Percentiles rank a stretch among this genome's conserved stretches.
These are phyloP conservation scores for Philonicus albiceps DNA, from an alignment of 2,888 invertebrate species.

Conservation along the genomic window DNA sequence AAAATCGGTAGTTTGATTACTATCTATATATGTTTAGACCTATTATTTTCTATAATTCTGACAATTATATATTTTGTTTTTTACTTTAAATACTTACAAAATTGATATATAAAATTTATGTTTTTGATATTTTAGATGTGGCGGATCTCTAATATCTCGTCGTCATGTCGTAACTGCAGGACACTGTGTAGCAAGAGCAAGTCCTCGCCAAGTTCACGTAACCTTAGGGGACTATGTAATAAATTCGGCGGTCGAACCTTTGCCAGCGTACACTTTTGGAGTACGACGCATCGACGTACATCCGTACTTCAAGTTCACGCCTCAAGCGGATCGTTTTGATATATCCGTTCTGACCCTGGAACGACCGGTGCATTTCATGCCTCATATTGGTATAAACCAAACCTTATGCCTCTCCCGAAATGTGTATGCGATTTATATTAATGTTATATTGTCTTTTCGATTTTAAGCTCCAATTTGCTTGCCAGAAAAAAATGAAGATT, in stretches of 20 bases:
- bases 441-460: background rate
- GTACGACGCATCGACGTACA: conserved; percentile 91
- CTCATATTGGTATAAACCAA: conserved; percentile 73
- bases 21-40: too few relatives aligned
- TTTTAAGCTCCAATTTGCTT: conserved; percentile 83
- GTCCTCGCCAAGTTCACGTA: conserved; percentile 89
- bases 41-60: too few relatives aligned
- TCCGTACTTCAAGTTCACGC: conserved; percentile 91
- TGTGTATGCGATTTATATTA: background rate
- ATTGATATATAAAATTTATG: too few relatives aligned
- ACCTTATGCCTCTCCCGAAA: background rate
- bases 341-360: conserved; percentile 89
- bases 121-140: conserved; percentile 72
- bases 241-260: conserved; percentile 89
- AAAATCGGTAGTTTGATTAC: too few relatives aligned
- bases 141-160: conserved; percentile 88
- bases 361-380: conserved; percentile 88
- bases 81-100: too few relatives aligned
- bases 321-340: conserved; percentile 90
- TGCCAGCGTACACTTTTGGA: conserved; percentile 91
- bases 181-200: conserved; percentile 91
- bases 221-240: conserved; percentile 89
- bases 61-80: too few relatives aligned
- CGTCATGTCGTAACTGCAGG: conserved; percentile 94
- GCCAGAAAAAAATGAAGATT: conserved; percentile 88